Base-by-base conservation (phyloP, 2,888 invertebrate species). In the Alviniconcha strummeri region DNA sequence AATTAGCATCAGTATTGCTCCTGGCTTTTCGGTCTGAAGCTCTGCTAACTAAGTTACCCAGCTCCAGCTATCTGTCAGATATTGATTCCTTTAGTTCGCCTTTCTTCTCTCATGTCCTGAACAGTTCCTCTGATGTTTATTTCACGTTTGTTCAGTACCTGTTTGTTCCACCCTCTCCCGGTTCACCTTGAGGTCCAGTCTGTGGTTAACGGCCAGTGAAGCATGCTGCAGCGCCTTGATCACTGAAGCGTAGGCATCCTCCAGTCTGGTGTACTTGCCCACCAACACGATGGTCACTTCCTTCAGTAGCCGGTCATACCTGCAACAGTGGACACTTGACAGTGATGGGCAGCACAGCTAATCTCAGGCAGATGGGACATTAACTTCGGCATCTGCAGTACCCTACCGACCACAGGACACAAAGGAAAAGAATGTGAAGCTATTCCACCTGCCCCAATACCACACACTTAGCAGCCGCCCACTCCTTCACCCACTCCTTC, bases 181-280 rank as follows among this genome's bases (percentile, higher is more conserved):
- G 9, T 36, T 36, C 3, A 96, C 96, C 91, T 94, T 96, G 67
- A 99, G 94, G 88, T 96, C 96, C 0, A 99, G 95, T 94, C 96
- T 97, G 89, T 96, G 96, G 8, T 97, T 97, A 72, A 96, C 96
- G 81, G 97, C 96, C 79, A 98, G 96, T 0, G 98, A 96, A 0
- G 99, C 97, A 93, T 99, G 99, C 89, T 98, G 96, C 75, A 99
- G 94, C 0, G 99, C 97, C 94, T 99, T 99, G 0, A 96, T 96
- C 0, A 99, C 97, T 0, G 99, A 99, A 0, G 98, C 97, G 92
- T 99, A 99, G 0, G 99, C 96, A 94, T 99, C 99, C 92, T 98
- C 97, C 17, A 99, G 94, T 92, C 97, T 96, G 0, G 99, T 99
- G 92, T 99, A 99, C 94, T 99, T 99, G 8, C 99, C 99, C 3